Evolutionary conservation across 1,140 invertebrate genomes (phyloP), one percentile per base, ranked within the genome.

Genomic region (Drosophila micromelanica): DNA sequence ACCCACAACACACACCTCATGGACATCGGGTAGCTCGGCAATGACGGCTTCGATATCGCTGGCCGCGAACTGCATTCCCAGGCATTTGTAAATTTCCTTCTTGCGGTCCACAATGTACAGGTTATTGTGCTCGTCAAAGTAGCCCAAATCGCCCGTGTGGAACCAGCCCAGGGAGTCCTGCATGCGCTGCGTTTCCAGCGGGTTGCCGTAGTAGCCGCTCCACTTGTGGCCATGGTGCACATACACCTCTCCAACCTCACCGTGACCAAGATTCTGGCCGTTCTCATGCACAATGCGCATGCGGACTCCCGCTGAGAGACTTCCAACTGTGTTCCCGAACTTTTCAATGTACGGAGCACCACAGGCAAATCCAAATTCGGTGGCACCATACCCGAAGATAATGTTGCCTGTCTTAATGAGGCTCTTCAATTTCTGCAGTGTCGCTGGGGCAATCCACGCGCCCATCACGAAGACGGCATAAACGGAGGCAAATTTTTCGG

Each of bases 31-130:
- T 3, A 69, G 49, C 48, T 43, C 56, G 8, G 32, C 30, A 20
- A 65, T 48, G 7, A 7, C 52, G n/a, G 42, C 30, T 38, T 78
- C 78, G 42, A 85, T 60, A 12, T 80, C 74, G n/a, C 30, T 65
- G 5, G 80, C 72, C 6, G 65, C 45, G 35, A 89, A 89, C 9
- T 91, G 90, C 37, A 72, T 65, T 5, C 80, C 84, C 7, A 54
- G 13, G 85, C 95, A 96, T 90, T 96, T 97, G 55, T 96, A 95
- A 12, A 96, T 92, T 86, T 96, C 95, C 70, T 96, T 96, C 9
- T 96, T 75, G 43, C 96, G 91, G 74, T 96, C 96, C 0, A 95
- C 94, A 70, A 96, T 93, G 67, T 92, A 95, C 70, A 96, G 93
- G 62, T 92, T 94, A 1, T 93, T 92, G 6, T 95, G 91, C 15